Evolutionary conservation across 1,140 invertebrate genomes (phyloP).

Genomic region (Platorchestia sp.): DNA sequence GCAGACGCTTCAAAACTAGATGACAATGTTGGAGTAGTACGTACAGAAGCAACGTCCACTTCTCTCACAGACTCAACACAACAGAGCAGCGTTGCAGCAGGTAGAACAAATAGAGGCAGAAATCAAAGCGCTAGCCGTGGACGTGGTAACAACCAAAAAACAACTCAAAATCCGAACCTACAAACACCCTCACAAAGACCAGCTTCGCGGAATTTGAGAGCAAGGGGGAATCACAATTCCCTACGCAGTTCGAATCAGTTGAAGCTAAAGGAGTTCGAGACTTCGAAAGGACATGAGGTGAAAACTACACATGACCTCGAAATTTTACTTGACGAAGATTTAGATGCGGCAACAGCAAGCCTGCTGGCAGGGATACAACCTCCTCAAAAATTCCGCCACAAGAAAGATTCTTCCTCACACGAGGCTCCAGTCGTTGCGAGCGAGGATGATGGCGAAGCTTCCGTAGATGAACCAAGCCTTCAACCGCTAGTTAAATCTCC

Average conservation of each 20-base stretch:
- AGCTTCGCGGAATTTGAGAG: background rate
- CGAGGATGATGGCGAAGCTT: background rate
- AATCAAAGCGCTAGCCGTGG: background rate
- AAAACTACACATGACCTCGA: slow-evolving; percentile 28
- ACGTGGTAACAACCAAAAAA: background rate
- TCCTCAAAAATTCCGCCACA: background rate
- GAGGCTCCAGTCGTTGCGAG: background rate
- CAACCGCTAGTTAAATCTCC: background rate
- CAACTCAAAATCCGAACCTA: too few species aligned
- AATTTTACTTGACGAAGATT: slow-evolving; percentile 31
- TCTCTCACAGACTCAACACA: background rate
- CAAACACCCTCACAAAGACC: background rate
- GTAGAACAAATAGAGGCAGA: background rate
- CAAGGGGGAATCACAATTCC: background rate
- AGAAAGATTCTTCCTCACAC: slow-evolving; percentile 33
- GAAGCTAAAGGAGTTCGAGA: background rate
- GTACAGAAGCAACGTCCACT: background rate
- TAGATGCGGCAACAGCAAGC: slow-evolving; percentile 32
- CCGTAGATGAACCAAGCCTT: background rate
- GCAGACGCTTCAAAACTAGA: background rate
- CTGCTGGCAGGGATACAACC: slow-evolving; percentile 25
- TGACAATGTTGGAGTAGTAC: background rate
- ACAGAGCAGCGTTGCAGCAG: background rate
- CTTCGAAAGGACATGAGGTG: slow-evolving; percentile 10
- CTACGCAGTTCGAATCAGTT: background rate